Conservation (phyloP, 2,888 invertebrate genomes). For the Ligdia adustata region DNA sequence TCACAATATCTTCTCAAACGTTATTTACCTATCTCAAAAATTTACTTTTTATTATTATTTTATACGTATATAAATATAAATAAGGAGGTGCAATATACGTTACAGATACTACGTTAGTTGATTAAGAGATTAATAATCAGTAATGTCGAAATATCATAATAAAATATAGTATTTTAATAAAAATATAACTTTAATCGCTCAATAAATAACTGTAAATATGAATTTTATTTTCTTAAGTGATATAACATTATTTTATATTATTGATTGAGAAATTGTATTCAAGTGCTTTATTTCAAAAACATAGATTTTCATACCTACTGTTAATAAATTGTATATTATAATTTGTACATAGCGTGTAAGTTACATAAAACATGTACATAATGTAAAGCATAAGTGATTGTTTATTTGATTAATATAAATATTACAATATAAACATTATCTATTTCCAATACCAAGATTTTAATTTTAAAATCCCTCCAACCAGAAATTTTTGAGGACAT, state of each 20-base stretch:
- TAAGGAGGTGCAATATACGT: slow-evolving; percentile 46
- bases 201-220: slow-evolving; percentile 25
- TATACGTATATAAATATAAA: slow-evolving; percentile 27
- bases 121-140: too few species aligned
- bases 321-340: too few species aligned
- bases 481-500: too few species aligned
- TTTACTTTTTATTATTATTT: too few species aligned
- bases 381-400: slow-evolving; percentile 45
- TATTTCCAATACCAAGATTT: slow-evolving; percentile 39
- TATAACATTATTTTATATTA: slow-evolving; percentile 2
- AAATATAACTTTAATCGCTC: slow-evolving; percentile 22
- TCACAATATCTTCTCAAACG: too few species aligned
- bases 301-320: too few species aligned
- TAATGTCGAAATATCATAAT: slow-evolving; percentile 1
- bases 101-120: too few species aligned
- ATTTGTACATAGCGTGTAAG: slow-evolving; percentile 39
- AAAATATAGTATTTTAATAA: not conserved
- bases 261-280: not conserved
- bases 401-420: slow-evolving; percentile 50
- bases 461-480: slow-evolving; percentile 9
- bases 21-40: too few species aligned
- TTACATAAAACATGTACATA: slow-evolving; percentile 50
- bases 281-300: not conserved
- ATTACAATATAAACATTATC: slow-evolving; percentile 65
- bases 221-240: slow-evolving; percentile 4